Evolutionary conservation across 2,113 vertebrate species (phyloP).

Genomic region (Vidua chalybeata): DNA sequence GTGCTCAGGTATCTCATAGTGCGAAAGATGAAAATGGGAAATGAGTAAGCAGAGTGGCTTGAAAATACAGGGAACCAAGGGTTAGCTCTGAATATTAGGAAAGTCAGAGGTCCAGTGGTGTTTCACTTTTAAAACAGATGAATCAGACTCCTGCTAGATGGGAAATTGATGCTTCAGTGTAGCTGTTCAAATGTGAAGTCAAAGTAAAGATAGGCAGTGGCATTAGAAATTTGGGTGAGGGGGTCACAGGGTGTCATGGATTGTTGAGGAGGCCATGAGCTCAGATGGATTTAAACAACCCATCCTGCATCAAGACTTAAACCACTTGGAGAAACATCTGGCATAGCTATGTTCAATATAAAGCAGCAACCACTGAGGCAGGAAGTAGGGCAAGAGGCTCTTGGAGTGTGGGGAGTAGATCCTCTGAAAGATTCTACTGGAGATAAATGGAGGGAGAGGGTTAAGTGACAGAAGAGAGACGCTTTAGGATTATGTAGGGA

Average conservation of each 20-base stretch:
- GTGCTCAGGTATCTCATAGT: not conserved
- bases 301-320: not conserved
- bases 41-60: not conserved
- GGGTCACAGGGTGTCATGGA: rapidly evolving
- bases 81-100: not conserved
- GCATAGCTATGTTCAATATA: not conserved
- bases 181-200: not conserved
- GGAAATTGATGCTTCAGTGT: not conserved
- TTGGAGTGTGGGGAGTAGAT: not conserved
- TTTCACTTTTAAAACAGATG: not conserved
- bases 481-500: not conserved
- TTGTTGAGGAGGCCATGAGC: not conserved
- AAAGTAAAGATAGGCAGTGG: not conserved
- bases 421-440: not conserved
- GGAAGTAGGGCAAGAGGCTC: not conserved
- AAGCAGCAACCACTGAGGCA: not conserved
- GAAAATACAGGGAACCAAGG: rapidly evolving
- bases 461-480: not conserved
- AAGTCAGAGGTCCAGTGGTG: not conserved
- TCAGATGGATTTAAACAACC: not conserved
- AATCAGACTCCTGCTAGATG: not conserved
- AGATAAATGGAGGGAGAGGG: not conserved
- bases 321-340: not conserved
- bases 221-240: not conserved
- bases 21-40: not conserved